Evolutionary conservation across 1,140 invertebrate genomes (phyloP).

Genomic region (Xylocopa sonorina): DNA sequence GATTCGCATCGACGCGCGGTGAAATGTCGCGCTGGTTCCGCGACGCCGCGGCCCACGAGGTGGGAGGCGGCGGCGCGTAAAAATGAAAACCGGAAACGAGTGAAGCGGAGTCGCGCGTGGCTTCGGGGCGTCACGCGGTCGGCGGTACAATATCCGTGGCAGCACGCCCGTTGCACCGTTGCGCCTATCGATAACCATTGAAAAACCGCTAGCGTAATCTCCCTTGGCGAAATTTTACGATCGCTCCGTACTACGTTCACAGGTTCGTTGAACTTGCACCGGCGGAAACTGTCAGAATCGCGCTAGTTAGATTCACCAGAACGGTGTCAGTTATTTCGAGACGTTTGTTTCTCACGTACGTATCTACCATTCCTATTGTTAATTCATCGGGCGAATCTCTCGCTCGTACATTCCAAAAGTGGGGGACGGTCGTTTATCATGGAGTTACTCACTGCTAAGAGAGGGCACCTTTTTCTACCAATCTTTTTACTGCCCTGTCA

Average conservation of each 20-base stretch:
- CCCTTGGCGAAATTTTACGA: conserved; percentile 47
- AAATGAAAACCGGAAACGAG: conserved; percentile 36
- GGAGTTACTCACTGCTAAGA: background rate
- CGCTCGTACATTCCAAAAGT: background rate
- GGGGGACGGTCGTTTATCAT: background rate
- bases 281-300: background rate
- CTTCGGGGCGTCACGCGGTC: conserved; percentile 6
- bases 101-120: background rate
- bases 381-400: background rate
- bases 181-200: conserved; percentile 39
- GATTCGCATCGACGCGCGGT: conserved; percentile 29
- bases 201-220: conserved; percentile 58
- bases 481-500: too few relatives aligned
- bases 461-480: background rate
- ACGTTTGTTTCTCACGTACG: background rate
- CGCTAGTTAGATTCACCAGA: background rate
- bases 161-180: conserved; percentile 15
- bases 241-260: conserved; percentile 15
- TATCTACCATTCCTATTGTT: background rate
- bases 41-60: conserved; percentile 30
- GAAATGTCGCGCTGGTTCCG: conserved; percentile 37
- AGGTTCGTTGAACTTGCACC: conserved; percentile 45
- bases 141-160: conserved; percentile 18
- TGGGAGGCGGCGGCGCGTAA: conserved; percentile 13
- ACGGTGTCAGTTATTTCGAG: conserved; percentile 12